Evolutionary conservation across 64 coral and sea anemone genomes (phyloP), one percentile per base, ranked within the genome.

Genomic region (Orbicella faveolata): DNA sequence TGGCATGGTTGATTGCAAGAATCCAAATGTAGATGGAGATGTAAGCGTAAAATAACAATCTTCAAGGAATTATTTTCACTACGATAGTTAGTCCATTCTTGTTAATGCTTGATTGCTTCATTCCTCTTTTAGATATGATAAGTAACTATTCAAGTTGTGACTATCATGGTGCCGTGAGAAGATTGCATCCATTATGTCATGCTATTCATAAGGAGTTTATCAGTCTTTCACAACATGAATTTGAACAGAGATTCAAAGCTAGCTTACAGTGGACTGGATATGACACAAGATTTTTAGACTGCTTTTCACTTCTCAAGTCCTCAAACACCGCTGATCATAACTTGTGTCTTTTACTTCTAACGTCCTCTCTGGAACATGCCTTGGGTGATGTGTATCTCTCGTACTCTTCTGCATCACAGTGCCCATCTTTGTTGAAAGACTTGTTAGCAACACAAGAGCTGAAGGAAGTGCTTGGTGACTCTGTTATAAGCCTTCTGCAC

Each of bases 311-410:
- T 65, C 86, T 98, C 33, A 89, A 90, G 61, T 86, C 59, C 34
- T 21, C 39, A 74, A 73, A 90, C 44, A 55, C 83, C 37, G 83
- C 81, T 26, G 88, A 92, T 69, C 54, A 66, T 62, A 87, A 87
- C 34, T 30, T 90, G 52, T 89, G 86, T 16, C 52, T 94, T 68
- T 84, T 98, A 2, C 77, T 95, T 52, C 67, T 98, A 81, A 92
- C 89, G 55, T 93, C 93, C 44, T 74, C 91, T 20, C n/a, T 98
- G 75, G 96, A 98, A 34, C 90, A 77, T 78, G 68, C 83, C 39
- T 77, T 98, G 33, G 96, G 96, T 16, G 93, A 98, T 88, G 66
- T 98, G 67, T 93, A 83, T 69, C 17, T 94, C 48, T 87, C 88
- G 19, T 63, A 75, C 14, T 62, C 90, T 33, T 26, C 57, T 12